Evolutionary conservation across 2,888 invertebrate species (phyloP).

Genomic region (Cosmorhoe ocellata): DNA sequence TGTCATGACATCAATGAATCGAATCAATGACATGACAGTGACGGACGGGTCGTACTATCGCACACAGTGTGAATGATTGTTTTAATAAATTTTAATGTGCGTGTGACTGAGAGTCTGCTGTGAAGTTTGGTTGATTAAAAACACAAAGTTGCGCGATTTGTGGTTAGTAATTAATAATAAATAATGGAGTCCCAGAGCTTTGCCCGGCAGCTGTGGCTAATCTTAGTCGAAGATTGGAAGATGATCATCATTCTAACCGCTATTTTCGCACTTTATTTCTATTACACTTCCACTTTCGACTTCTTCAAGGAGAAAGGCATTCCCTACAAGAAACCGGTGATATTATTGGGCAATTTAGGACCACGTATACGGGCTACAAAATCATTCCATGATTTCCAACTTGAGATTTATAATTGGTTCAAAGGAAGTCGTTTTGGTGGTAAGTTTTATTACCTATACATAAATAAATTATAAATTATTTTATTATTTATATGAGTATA

Average conservation of each 20-base stretch:
- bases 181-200: conserved; percentile 48
- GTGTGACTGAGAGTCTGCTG: too few species aligned
- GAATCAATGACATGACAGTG: too few species aligned
- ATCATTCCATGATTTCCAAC: conserved; percentile 75
- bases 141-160: too few species aligned
- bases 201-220: conserved; percentile 45
- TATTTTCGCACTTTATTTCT: conserved; percentile 60
- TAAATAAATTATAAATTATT: too few species aligned
- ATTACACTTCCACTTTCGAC: conserved; percentile 70
- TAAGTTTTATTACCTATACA: too few species aligned
- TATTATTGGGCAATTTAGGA: conserved; percentile 76
- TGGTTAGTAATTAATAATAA: too few species aligned
- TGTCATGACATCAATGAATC: too few species aligned
- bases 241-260: conserved; percentile 54
- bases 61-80: too few species aligned
- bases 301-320: conserved; percentile 74
- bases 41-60: too few species aligned
- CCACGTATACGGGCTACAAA: conserved; percentile 61
- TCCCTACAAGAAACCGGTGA: conserved; percentile 66
- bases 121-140: too few species aligned
- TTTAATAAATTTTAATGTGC: too few species aligned
- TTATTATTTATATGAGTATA: too few species aligned
- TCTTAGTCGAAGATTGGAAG: conserved; percentile 64
- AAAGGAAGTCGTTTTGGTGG: conserved; percentile 74
- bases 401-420: conserved; percentile 69